Evolutionary conservation across 2,113 vertebrate genomes (phyloP).

Genomic region (Lampris megalopsis): DNA sequence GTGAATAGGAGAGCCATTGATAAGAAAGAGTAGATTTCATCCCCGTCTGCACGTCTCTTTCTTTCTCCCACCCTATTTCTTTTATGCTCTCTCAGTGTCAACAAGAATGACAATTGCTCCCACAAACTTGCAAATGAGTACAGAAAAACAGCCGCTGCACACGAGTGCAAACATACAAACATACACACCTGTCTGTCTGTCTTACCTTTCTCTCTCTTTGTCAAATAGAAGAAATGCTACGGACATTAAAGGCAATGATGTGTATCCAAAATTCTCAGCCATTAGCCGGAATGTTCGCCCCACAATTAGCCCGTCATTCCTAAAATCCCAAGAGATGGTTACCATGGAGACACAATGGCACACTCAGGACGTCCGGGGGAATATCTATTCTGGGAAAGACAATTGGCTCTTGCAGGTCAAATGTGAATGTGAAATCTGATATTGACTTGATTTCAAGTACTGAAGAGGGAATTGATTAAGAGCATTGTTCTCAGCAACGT

Average conservation of each 20-base stretch:
- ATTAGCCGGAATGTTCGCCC: conserved; percentile 44
- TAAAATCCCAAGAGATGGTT: conserved; percentile 38
- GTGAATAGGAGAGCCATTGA: not conserved
- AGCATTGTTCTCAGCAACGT: conserved; percentile 23
- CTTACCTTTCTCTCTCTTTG: not conserved
- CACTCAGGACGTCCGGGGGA: conserved; percentile 10
- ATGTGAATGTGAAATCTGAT: conserved; percentile 59
- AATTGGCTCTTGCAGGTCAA: conserved; percentile 23
- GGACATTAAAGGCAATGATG: conserved; percentile 1
- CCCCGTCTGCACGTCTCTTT: not conserved
- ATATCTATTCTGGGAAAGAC: conserved; percentile 30
- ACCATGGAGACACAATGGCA: conserved; percentile 47
- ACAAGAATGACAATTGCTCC: not conserved
- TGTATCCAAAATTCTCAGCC: not conserved
- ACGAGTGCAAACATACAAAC: not conserved
- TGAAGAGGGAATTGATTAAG: conserved; percentile 30
- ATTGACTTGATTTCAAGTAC: conserved; percentile 41
- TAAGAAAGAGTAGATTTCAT: conserved; percentile 26
- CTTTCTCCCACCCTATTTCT: not conserved
- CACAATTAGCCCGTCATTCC: conserved; percentile 48
- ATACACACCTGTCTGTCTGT: not conserved
- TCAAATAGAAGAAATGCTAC: not conserved
- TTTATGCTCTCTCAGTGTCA: not conserved
- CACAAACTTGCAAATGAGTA: conserved; percentile 7
- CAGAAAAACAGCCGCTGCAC: not conserved